phyloP scores from a whole-genome alignment of 2,113 vertebrate species.

The Otolemur garnettii region DNA sequence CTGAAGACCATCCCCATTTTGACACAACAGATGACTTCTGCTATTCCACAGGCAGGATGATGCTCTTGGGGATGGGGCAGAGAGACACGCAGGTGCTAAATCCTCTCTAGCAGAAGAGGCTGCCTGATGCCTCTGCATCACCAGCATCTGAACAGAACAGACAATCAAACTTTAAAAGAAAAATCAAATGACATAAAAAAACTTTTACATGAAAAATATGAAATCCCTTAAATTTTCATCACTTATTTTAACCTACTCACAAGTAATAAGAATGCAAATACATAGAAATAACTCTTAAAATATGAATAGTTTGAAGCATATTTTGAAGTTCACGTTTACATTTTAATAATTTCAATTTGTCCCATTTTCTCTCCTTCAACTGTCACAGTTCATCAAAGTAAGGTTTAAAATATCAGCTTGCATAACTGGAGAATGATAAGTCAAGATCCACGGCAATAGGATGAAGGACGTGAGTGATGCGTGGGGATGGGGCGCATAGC shows the following conservation, averaged over 20 bases:
- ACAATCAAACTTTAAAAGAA: not conserved
- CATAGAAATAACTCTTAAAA: not conserved
- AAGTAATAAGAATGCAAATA: not conserved
- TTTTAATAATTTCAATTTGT: not conserved
- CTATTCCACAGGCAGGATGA: not conserved
- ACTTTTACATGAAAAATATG: not conserved
- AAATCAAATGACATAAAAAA: not conserved
- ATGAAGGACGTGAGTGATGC: not conserved
- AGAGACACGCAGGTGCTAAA: not conserved
- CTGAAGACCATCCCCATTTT: slow-evolving; percentile 91
- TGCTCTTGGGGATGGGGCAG: not conserved
- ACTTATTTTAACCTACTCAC: not conserved
- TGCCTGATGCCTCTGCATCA: not conserved
- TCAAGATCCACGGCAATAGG: not conserved
- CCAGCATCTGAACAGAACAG: not conserved
- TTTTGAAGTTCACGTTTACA: slow-evolving; percentile 25
- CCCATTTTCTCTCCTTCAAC: not conserved
- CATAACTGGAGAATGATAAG: not conserved
- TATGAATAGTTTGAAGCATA: slow-evolving; percentile 24
- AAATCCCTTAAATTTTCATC: not conserved
- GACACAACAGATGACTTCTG: slow-evolving; percentile 92
- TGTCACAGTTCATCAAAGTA: not conserved
- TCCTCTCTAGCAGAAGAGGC: not conserved
- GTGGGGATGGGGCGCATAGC: not conserved
- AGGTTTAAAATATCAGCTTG: slow-evolving; percentile 28